A percentile compares a stretch with the other conserved stretches of the same genome.
Conservation (phyloP, 2,888 invertebrate species). For the Marronus borbonicus region DNA sequence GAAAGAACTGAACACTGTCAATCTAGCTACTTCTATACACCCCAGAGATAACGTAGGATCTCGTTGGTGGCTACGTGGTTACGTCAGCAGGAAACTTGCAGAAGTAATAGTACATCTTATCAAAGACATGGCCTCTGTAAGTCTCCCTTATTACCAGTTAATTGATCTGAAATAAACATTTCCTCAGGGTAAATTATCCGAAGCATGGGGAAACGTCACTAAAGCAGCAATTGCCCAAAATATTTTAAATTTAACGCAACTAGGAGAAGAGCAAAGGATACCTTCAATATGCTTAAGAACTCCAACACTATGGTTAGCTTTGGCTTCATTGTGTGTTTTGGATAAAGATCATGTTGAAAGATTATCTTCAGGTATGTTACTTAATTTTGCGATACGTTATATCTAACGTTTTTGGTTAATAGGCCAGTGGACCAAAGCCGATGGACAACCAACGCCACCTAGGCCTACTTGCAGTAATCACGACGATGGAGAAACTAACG, state of each 20-base stretch:
- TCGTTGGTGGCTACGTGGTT: conserved; percentile 91
- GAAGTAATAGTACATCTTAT: conserved; percentile 90
- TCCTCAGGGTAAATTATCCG: conserved; percentile 86
- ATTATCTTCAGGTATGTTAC: conserved; percentile 74
- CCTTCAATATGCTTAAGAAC: conserved; percentile 86
- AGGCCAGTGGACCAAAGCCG: conserved; percentile 83
- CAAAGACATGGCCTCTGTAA: conserved; percentile 93
- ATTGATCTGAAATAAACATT: no score
- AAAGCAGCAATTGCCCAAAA: conserved; percentile 91
- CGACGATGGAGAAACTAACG: conserved; percentile 94
- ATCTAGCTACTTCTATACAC: conserved; percentile 75
- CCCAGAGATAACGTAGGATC: conserved; percentile 74
- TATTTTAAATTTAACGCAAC: conserved; percentile 85
- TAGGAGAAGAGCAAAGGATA: conserved; percentile 82
- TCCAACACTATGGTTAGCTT: conserved; percentile 91
- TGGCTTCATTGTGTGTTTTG: conserved; percentile 94
- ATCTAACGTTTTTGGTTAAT: conserved; percentile 66
- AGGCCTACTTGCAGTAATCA: conserved; percentile 95
- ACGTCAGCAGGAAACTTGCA: conserved; percentile 87
- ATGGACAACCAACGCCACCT: conserved; percentile 74
- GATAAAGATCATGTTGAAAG: conserved; percentile 92
- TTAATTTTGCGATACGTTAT: not conserved
- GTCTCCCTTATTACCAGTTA: conserved; percentile 58
- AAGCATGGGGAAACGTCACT: conserved; percentile 89
- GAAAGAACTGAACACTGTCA: conserved; percentile 74